Conservation (phyloP, 2,888 invertebrate genomes). For the Gastrophysa polygoni region DNA sequence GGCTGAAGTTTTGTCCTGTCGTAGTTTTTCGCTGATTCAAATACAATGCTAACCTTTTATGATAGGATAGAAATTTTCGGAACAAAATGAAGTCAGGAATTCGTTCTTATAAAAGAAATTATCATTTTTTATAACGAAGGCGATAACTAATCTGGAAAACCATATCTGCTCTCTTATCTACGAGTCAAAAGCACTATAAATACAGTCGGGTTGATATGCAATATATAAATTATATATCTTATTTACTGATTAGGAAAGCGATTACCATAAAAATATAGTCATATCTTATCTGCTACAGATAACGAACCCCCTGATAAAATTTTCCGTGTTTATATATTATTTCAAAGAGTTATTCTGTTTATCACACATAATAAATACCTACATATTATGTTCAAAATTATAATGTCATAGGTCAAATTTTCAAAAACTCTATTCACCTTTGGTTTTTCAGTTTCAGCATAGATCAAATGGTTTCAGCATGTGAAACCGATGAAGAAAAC, state of each 20-base stretch:
- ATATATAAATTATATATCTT: slow-evolving; percentile 37
- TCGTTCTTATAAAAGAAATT: neutral
- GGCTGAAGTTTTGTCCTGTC: too few relatives aligned
- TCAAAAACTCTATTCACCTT: too few relatives aligned
- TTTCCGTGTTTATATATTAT: slow-evolving; percentile 26
- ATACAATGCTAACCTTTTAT: too few relatives aligned
- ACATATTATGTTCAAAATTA: too few relatives aligned
- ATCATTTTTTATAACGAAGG: neutral
- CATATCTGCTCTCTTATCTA: slow-evolving; percentile 21
- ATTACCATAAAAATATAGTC: slow-evolving; percentile 44
- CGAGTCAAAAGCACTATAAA: slow-evolving; percentile 43
- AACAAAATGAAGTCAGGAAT: neutral
- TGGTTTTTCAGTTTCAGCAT: too few relatives aligned
- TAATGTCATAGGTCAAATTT: too few relatives aligned
- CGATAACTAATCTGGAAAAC: slow-evolving; percentile 3
- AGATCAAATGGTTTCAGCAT: too few relatives aligned
- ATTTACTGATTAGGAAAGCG: slow-evolving; percentile 43
- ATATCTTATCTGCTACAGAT: slow-evolving; percentile 36
- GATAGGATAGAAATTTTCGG: neutral
- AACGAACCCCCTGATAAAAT: slow-evolving; percentile 29
- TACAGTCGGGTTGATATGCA: slow-evolving; percentile 25
- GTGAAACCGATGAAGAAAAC: too few relatives aligned
- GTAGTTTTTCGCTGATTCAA: too few relatives aligned
- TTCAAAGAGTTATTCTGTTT: slow-evolving; percentile 16
- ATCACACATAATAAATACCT: slow-evolving; percentile 9